Evolutionary conservation across 1,140 invertebrate genomes (phyloP), one percentile per base, ranked within the genome.

Genomic region (Caenorhabditis latens): DNA sequence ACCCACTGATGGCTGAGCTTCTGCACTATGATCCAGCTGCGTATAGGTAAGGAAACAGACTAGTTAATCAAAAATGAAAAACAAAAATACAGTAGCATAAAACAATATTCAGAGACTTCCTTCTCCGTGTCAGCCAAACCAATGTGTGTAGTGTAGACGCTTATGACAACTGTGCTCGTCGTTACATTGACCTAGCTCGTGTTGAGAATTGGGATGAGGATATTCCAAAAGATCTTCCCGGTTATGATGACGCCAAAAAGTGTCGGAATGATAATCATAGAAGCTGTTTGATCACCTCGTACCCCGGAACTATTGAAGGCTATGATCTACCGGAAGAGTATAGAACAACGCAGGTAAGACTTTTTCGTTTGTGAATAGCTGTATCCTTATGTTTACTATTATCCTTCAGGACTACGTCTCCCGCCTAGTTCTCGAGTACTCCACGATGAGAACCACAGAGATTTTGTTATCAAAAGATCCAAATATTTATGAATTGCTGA

Each of bases 381-480:
- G 14, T 11, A 50, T 50, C 50, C 4, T 50, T 4, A 50, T 11
- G 50, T 50, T 50, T 86, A 50, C n/a, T 4, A 1, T 5, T 8
- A 21, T n/a, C n/a, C 75, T 88, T 57, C 58, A 89, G 87, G 88
- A 89, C 46, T 89, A 86, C 50, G 84, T 89, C 0, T 89, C 88
- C 13, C 84, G 88, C 8, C 71, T 89, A 11, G 61, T 82, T 6
- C 42, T 89, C 11, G 58, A 83, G 21, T 89, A 88, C 67, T 67
- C 61, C 79, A 84, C 86, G 6, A 86, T 89, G 79, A 58, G 58
- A 21, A 85, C 79, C 5, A 88, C 88, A 9, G 86, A 89, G 21
- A 79, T 86, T 55, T n/a, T 84, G 6, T 32, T 84, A 3, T 88
- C 84, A 4, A 83, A 83, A 21, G 83, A 88, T 46, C 88, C 88